Conservation (phyloP, 2,888 invertebrate species). For the Oxyteleia sp. region DNA sequence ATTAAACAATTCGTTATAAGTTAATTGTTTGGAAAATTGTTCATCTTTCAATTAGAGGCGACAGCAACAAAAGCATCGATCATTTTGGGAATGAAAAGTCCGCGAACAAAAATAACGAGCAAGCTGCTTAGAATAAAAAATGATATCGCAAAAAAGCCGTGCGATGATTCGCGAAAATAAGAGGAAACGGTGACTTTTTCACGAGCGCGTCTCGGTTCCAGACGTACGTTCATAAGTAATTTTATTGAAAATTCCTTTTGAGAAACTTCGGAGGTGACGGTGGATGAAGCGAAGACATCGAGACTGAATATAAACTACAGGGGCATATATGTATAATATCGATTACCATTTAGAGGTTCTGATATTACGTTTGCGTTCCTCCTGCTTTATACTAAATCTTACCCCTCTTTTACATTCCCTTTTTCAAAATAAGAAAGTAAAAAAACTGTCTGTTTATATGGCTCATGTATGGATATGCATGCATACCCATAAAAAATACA, state of each 20-base stretch:
- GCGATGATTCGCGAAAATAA: too few species aligned
- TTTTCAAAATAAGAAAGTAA: slow-evolving; percentile 1
- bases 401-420: slow-evolving; percentile 40
- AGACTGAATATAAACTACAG: slow-evolving; percentile 81
- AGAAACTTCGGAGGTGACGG: slow-evolving; percentile 75
- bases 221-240: slow-evolving; percentile 64
- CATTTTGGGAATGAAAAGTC: too few species aligned
- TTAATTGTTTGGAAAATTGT: too few species aligned
- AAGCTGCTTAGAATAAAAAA: too few species aligned
- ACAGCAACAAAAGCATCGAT: too few species aligned
- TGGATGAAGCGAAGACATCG: slow-evolving; percentile 39
- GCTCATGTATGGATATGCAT: too few species aligned
- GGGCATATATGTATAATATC: slow-evolving; percentile 83
- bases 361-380: slow-evolving; percentile 83
- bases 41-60: too few species aligned
- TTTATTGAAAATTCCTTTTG: slow-evolving; percentile 81
- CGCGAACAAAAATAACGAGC: too few species aligned
- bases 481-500: too few species aligned
- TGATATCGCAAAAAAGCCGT: too few species aligned
- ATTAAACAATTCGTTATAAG: too few species aligned
- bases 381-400: slow-evolving; percentile 58
- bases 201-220: slow-evolving; percentile 20
- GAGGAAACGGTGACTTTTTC: slow-evolving; percentile 14
- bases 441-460: too few species aligned
- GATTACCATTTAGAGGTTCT: slow-evolving; percentile 85